Evolutionary conservation across 2,113 vertebrate genomes (phyloP), one percentile per base, ranked within the genome.

Genomic region (Empidonax traillii): DNA sequence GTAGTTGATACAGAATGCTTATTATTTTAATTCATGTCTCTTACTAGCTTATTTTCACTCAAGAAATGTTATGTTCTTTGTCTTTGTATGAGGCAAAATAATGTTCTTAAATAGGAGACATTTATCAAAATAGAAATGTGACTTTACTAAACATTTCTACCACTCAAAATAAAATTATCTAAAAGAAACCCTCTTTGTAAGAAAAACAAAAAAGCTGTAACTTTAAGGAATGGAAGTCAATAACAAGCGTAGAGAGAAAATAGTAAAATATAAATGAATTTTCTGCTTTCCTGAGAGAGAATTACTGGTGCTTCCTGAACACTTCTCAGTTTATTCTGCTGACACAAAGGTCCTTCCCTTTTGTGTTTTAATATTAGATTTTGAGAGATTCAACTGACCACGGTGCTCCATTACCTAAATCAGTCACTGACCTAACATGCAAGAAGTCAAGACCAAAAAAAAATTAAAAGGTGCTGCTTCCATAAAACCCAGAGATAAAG

Each of bases 281-380:
- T 96, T 95, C 68, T 52, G 15, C 51, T 69, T 94, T 94, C 46
- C 41, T 84, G 43, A 69, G 71, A 94, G 81, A 73, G 14, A 76
- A 89, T 92, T 90, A 89, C 39, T 95, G 76, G 68, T 89, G 78
- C 30, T 94, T 94, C 75, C 88, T 92, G 63, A 92, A 77, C 82
- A 33, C 49, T 92, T 56, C 91, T 97, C 75, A 74, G 93, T 97
- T 95, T 96, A 94, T 96, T 96, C 86, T 92, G 27, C 76, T 97
- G 95, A 86, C 82, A 58, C 61, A 90, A 87, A 88, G 91, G 91
- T 97, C 90, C 81, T 96, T 97, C 61, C 28, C 73, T 95, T 96
- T 95, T 16, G 3, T 35, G 87, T 97, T 97, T 97, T 97, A 97
- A 96, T 96, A 97, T 96, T 96, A 97, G 94, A 97, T 95, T 98